phyloP scores from a whole-genome alignment of 2,888 invertebrate genomes.

The Acanthosepion pharaonis region DNA sequence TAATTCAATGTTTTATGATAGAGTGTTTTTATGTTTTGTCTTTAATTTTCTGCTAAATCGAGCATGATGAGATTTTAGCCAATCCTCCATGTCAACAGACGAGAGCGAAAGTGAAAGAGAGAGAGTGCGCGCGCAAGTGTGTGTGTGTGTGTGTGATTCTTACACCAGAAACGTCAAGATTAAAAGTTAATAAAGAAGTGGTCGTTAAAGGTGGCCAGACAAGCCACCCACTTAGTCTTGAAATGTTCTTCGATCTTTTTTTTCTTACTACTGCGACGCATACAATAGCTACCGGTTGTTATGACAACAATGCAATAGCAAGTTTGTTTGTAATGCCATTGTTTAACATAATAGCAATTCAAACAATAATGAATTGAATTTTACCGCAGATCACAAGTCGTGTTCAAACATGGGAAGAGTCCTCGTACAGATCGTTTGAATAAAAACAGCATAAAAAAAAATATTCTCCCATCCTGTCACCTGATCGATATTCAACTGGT shows the following conservation, averaged over 20 bases:
- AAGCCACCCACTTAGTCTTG: not conserved
- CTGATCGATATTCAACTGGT: too few species aligned
- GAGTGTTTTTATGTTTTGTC: too few species aligned
- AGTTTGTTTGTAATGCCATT: not conserved
- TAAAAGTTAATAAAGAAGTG: not conserved
- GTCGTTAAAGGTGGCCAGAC: not conserved
- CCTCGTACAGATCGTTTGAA: too few species aligned
- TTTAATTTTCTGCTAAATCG: too few species aligned
- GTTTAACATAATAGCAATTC: not conserved
- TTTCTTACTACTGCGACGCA: not conserved
- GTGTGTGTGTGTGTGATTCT: not conserved
- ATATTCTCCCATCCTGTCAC: too few species aligned
- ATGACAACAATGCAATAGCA: not conserved
- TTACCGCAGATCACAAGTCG: not conserved
- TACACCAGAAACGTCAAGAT: not conserved
- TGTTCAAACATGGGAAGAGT: slow-evolving; percentile 2
- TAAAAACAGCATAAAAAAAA: too few species aligned
- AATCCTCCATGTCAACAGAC: not conserved
- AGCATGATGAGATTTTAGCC: too few species aligned
- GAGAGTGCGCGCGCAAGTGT: not conserved
- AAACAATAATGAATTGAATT: not conserved
- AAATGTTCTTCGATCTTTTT: slow-evolving; percentile 4
- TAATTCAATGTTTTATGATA: too few species aligned
- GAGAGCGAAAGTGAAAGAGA: slow-evolving; percentile 13
- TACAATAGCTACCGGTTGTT: not conserved